Evolutionary conservation across 1,140 invertebrate genomes (phyloP), one percentile per base, ranked within the genome.

Genomic region (Vanessa atalanta): DNA sequence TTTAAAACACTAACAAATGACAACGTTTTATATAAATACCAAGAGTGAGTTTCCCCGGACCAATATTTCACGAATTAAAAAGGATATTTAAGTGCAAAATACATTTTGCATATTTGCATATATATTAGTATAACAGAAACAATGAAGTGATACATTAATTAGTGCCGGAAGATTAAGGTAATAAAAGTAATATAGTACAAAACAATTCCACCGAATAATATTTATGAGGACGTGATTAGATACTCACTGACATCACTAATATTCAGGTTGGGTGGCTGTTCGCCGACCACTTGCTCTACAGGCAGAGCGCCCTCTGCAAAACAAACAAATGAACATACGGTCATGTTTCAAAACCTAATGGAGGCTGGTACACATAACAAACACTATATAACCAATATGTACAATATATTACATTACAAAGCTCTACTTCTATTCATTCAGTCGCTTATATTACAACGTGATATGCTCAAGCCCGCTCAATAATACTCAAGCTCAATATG

Each of bases 241-340:
- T 94, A 96, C 95, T 96, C 93, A 96, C 95, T 95, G 94, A 96
- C 95, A 95, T 96, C 95, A 93, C 95, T 96, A 47, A 76, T 76
- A 76, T 76, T 76, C 82, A 95, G 91, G 88, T 93, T 93, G 57
- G 85, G 72, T 48, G 87, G 82, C 79, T 76, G 74, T 50, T 82
- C 79, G 50, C 57, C 81, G 50, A 85, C 89, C 83, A 87, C 84
- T 31, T 89, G 76, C 70, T 82, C 95, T 95, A 97, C 82, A 95
- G 98, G 68, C 97, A 84, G 68, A 75, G 79, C 87, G 69, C 78
- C 81, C 65, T 88, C 87, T 88, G 84, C 60, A 78, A 85, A 16
- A 87, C 69, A 71, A 43, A 64, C 60, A 75, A 9, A 69, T 31
- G 47, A 16, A 23, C 20, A 57, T 53, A 53, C 3, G 15, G 50